phyloP scores from a whole-genome alignment of 2,888 invertebrate species.

The Eurois occulta region DNA sequence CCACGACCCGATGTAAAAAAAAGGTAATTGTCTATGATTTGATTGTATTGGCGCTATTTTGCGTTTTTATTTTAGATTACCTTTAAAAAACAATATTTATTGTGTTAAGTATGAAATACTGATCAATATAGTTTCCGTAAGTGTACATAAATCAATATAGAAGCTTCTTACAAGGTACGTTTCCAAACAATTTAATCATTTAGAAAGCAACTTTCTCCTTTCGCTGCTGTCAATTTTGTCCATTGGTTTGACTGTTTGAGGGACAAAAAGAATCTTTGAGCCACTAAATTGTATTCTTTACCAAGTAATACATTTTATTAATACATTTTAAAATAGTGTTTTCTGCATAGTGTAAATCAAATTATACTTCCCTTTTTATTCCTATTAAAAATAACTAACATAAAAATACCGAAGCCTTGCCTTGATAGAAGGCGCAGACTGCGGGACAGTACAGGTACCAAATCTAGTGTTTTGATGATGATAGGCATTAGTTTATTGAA shows the following conservation, averaged over 20 bases:
- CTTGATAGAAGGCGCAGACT: constrained; percentile 28
- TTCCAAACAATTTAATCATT: constrained; percentile 52
- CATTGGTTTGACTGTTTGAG: constrained; percentile 47
- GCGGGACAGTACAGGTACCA: constrained; percentile 6
- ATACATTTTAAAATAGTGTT: constrained; percentile 22
- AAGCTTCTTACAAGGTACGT: constrained; percentile 54
- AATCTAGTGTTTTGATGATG: constrained; percentile 13
- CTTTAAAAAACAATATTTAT: constrained; percentile 43
- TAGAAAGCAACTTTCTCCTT: constrained; percentile 79
- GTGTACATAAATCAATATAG: constrained; percentile 19
- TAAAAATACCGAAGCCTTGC: constrained; percentile 11
- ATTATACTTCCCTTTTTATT: background rate
- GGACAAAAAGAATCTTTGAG: constrained; percentile 28
- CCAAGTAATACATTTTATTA: background rate
- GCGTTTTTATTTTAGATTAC: constrained; percentile 58
- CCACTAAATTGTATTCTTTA: background rate
- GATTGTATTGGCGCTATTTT: constrained; percentile 75
- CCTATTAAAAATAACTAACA: background rate
- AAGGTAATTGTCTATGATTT: constrained; percentile 55
- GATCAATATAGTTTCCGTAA: constrained; percentile 32
- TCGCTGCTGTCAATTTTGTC: constrained; percentile 68
- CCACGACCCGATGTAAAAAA: constrained; percentile 26
- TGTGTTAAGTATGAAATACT: constrained; percentile 49
- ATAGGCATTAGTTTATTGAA: background rate
- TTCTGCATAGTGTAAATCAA: background rate